Conservation (phyloP, 2,113 vertebrate species). For the Trogon surrucura region DNA sequence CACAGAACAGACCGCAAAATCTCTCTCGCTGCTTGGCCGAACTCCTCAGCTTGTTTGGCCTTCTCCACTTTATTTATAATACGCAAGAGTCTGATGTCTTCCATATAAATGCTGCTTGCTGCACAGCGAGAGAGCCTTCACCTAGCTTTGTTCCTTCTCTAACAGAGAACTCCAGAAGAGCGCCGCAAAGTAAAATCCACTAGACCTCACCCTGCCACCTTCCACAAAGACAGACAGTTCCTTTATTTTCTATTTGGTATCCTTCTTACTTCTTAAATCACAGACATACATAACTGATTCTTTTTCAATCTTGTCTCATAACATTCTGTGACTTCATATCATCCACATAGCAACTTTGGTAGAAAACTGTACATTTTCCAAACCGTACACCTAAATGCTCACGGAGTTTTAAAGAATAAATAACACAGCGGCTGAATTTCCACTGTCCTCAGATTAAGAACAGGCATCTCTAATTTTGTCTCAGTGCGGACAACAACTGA, state of each 20-base stretch:
- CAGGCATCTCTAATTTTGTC: background rate
- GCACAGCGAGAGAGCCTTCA: background rate
- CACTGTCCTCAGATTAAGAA: background rate
- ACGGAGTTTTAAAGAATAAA: background rate
- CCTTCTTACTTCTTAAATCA: background rate
- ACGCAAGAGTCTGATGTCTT: background rate
- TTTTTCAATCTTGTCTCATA: background rate
- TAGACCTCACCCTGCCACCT: background rate
- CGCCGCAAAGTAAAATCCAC: background rate
- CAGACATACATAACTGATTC: background rate
- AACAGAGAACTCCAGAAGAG: background rate
- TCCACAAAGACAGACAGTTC: background rate
- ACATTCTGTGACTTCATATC: background rate
- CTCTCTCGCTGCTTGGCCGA: too few species aligned
- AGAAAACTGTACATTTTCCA: background rate
- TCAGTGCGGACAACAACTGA: background rate
- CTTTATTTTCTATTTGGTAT: background rate
- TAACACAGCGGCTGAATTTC: background rate
- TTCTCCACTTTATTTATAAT: too few species aligned
- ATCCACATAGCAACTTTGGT: background rate
- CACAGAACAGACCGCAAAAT: too few species aligned
- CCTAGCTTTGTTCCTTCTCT: background rate
- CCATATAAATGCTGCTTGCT: background rate
- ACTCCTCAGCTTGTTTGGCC: too few species aligned
- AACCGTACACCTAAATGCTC: background rate